phyloP scores from a whole-genome alignment of 2,888 invertebrate genomes.

The Nudaria mundana region DNA sequence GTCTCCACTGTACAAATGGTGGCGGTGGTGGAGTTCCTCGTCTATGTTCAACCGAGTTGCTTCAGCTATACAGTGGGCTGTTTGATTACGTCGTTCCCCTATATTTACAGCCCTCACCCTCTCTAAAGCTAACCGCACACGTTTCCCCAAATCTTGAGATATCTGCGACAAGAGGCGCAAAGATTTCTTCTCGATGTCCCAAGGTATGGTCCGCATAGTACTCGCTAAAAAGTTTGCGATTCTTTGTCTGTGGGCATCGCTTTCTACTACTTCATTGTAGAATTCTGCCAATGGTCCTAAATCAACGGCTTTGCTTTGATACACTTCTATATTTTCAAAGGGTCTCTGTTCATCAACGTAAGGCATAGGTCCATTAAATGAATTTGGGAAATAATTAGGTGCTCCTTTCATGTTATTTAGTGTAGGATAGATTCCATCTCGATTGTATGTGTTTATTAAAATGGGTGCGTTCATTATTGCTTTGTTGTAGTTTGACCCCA shows the following conservation, averaged over 20 bases:
- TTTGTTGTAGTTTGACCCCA: conserved; percentile 54
- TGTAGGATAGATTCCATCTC: conserved; percentile 83
- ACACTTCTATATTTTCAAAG: conserved; percentile 32
- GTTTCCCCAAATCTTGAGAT: conserved; percentile 9
- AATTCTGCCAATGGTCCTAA: conserved; percentile 85
- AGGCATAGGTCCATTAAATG: conserved; percentile 91
- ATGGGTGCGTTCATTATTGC: conserved; percentile 52
- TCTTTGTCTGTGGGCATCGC: conserved; percentile 28
- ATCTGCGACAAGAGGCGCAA: conserved; percentile 7
- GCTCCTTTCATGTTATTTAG: conserved; percentile 90
- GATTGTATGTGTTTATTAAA: conserved; percentile 46
- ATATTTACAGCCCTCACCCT: conserved; percentile 7
- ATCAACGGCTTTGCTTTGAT: conserved; percentile 45
- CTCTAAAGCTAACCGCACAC: conserved; percentile 6
- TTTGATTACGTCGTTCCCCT: conserved; percentile 5
- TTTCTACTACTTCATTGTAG: conserved; percentile 75
- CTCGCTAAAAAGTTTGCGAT: conserved; percentile 18
- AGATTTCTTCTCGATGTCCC: conserved; percentile 17
- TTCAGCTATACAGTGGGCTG: conserved; percentile 14
- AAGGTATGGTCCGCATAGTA: conserved; percentile 9
- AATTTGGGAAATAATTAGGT: conserved; percentile 97
- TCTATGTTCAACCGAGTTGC: neutral
- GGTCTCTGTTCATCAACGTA: conserved; percentile 69
- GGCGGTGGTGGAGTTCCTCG: no score
- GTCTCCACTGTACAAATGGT: neutral